Conservation (phyloP, 2,113 vertebrate genomes). For the Pelmatolapia mariae region DNA sequence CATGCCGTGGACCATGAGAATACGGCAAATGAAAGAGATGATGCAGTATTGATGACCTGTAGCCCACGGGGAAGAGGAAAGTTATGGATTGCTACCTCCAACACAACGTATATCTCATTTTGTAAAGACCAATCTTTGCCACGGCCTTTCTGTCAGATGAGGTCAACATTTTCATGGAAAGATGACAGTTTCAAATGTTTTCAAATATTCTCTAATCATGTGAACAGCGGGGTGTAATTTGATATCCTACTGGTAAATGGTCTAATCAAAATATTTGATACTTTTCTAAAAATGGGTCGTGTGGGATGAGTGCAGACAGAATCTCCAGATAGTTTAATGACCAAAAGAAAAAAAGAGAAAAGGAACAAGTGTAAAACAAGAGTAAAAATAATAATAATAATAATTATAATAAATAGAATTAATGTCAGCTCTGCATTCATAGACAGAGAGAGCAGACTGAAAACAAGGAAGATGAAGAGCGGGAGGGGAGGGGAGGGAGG, state of each 20-base stretch:
- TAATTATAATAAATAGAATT: neutral
- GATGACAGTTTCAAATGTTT: neutral
- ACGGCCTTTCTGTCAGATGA: neutral
- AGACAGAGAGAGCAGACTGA: conserved; percentile 36
- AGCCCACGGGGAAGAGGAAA: conserved; percentile 43
- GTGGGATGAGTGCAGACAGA: neutral
- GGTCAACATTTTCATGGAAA: neutral
- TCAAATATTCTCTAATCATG: neutral
- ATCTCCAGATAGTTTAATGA: neutral
- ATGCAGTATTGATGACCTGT: conserved; percentile 52
- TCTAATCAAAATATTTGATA: neutral
- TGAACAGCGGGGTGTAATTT: neutral
- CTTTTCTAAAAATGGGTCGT: neutral
- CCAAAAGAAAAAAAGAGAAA: neutral
- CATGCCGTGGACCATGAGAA: conserved; percentile 24
- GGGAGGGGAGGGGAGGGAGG: conserved; percentile 27
- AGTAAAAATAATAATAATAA: neutral
- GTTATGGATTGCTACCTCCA: conserved; percentile 52
- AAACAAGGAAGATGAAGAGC: conserved; percentile 57
- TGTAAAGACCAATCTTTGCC: conserved; percentile 5
- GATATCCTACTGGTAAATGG: neutral
- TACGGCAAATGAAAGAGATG: conserved; percentile 50
- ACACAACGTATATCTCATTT: conserved; percentile 41
- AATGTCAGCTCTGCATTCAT: conserved; percentile 24
- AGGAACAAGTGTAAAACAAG: neutral